Evolutionary conservation across 2,113 vertebrate species (phyloP).

Genomic region (Clupea harengus): DNA sequence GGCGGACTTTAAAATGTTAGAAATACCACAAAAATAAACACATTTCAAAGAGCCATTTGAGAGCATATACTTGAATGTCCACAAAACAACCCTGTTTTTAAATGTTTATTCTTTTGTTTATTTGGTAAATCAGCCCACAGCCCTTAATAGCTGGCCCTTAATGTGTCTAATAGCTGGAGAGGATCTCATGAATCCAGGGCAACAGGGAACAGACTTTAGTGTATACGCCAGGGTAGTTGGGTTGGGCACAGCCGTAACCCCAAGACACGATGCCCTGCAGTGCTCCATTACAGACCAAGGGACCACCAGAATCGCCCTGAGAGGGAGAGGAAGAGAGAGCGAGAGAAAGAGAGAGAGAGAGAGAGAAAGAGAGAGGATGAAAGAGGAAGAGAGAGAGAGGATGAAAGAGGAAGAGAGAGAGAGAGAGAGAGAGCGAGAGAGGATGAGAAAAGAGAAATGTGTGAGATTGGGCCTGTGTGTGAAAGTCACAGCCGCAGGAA

Average conservation of each 20-base stretch:
- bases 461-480: neutral
- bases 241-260: constrained; percentile 70
- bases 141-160: neutral
- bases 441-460: neutral
- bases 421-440: neutral
- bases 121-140: neutral
- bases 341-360: neutral
- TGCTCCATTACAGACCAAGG: constrained; percentile 67
- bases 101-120: too few species aligned
- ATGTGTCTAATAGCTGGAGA: constrained; percentile 57
- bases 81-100: neutral
- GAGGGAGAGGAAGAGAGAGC: neutral
- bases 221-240: constrained; percentile 69
- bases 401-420: neutral
- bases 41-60: too few species aligned
- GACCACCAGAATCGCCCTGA: constrained; percentile 77
- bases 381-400: neutral
- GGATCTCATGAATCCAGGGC: constrained; percentile 69
- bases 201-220: constrained; percentile 72
- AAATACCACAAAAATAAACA: too few species aligned
- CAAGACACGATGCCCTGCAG: constrained; percentile 78
- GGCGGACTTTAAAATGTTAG: too few species aligned
- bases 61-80: neutral
- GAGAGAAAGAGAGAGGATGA: neutral
- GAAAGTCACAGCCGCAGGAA: neutral